Percentiles rank a stretch among this genome's conserved stretches.
Conservation (phyloP, 2,113 vertebrate genomes). For the Anolis sagrei region DNA sequence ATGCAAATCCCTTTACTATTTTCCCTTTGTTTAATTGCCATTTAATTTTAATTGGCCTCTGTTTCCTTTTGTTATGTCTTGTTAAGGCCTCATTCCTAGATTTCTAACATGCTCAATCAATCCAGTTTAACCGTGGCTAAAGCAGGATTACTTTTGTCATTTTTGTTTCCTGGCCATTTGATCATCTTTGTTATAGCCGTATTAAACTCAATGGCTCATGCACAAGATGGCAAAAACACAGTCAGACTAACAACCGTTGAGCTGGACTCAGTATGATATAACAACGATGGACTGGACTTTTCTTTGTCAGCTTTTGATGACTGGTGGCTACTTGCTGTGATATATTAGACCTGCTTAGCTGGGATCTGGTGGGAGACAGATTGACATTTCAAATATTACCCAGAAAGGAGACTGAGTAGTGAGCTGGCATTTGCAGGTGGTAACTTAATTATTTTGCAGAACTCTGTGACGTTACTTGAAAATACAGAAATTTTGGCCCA, state of each 20-base stretch:
- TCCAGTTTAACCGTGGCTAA: slow-evolving; percentile 1
- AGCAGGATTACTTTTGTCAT: slow-evolving; percentile 14
- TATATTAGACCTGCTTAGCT: neutral
- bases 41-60: slow-evolving; percentile 1
- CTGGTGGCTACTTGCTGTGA: neutral
- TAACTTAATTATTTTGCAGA: neutral
- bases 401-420: neutral
- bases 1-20: neutral
- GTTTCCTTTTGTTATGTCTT: slow-evolving; percentile 6
- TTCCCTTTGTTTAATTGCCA: neutral
- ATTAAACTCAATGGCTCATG: slow-evolving; percentile 15
- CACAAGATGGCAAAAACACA: neutral
- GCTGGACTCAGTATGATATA: neutral
- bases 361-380: neutral
- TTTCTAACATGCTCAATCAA: slow-evolving; percentile 6
- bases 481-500: neutral
- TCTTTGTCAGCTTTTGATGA: neutral
- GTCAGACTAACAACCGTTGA: neutral
- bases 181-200: slow-evolving; percentile 5
- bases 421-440: too few species aligned
- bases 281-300: neutral
- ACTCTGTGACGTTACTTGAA: neutral
- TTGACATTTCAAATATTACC: neutral
- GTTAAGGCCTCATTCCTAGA: neutral
- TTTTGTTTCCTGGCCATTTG: neutral